Percentiles rank a stretch among this genome's conserved stretches.
These are phyloP conservation scores for Luperina nickerlii DNA, from an alignment of 2,888 invertebrate genomes.

Conservation along the genomic window DNA sequence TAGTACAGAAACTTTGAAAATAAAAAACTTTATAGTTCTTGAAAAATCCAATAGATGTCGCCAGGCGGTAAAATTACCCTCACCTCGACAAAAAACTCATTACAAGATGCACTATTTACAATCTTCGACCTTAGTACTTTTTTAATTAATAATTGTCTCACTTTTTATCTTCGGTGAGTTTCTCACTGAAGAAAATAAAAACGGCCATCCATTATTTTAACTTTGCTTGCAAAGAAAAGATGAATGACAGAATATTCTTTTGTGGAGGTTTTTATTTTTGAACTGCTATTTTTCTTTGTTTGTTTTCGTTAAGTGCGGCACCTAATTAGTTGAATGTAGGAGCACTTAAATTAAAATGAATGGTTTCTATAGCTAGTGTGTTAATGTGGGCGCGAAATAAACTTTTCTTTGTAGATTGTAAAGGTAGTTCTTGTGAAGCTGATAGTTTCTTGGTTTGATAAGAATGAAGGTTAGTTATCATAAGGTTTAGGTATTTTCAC, in stretches of 20 bases:
- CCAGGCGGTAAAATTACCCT: background rate
- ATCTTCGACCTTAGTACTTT: slow-evolving; percentile 38
- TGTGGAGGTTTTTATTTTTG: slow-evolving; percentile 46
- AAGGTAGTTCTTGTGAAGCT: background rate
- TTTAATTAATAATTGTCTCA: slow-evolving; percentile 60
- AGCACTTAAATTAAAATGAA: slow-evolving; percentile 45
- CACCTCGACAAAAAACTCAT: slow-evolving; percentile 10
- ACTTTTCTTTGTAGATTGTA: slow-evolving; percentile 9
- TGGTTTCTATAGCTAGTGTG: slow-evolving; percentile 22
- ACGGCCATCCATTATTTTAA: slow-evolving; percentile 64
- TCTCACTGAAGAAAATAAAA: slow-evolving; percentile 47
- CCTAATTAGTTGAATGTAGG: slow-evolving; percentile 52
- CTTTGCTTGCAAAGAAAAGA: slow-evolving; percentile 68
- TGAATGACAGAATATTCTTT: slow-evolving; percentile 70
- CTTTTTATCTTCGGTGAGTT: slow-evolving; percentile 52
- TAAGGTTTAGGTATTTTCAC: background rate
- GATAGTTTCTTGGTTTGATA: background rate
- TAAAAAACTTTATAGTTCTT: background rate
- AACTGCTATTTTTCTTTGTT: slow-evolving; percentile 50
- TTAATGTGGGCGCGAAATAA: slow-evolving; percentile 35
- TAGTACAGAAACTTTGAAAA: background rate
- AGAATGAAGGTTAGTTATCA: background rate
- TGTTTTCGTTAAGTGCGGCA: slow-evolving; percentile 54
- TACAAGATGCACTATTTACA: slow-evolving; percentile 32
- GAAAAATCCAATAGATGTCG: slow-evolving; percentile 28